Conservation (phyloP, 2,888 invertebrate genomes). For the Ophion slaviceki region DNA sequence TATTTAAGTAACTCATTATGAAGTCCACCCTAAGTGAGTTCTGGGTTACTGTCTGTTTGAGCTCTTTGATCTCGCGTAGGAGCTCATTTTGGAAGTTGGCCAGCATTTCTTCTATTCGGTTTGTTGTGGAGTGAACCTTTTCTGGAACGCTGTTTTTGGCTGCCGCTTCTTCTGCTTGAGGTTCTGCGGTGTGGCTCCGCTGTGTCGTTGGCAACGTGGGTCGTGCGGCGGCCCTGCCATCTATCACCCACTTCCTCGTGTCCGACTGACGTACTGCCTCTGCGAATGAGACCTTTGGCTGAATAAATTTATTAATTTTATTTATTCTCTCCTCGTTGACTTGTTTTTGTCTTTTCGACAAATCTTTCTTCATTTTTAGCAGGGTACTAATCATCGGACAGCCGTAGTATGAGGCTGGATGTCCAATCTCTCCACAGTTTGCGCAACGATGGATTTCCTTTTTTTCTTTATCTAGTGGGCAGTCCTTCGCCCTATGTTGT, state of each 20-base stretch:
- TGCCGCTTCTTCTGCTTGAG: neutral
- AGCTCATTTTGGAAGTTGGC: slow-evolving; percentile 14
- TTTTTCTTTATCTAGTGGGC: neutral
- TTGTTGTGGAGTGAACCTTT: neutral
- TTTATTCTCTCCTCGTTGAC: slow-evolving; percentile 1
- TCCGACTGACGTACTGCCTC: neutral
- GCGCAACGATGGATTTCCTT: slow-evolving; percentile 16
- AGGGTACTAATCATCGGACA: neutral
- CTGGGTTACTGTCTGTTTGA: neutral
- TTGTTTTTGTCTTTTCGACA: neutral
- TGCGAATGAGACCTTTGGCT: slow-evolving; percentile 6
- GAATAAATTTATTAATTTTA: slow-evolving; percentile 6
- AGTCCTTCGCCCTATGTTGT: slow-evolving; percentile 31
- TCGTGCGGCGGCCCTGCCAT: neutral
- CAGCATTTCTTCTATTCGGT: neutral
- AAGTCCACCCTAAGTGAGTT: slow-evolving; percentile 3
- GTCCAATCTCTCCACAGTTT: slow-evolving; percentile 12
- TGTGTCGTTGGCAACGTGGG: neutral
- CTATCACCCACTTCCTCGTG: neutral
- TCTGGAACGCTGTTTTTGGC: neutral
- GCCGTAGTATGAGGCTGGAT: slow-evolving; percentile 13
- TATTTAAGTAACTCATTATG: slow-evolving; percentile 1
- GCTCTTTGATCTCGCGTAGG: neutral
- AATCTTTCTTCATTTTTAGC: neutral
- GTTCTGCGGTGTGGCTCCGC: too few species aligned